Evolutionary conservation across 2,888 invertebrate genomes (phyloP), one percentile per base, ranked within the genome.

Genomic region (Scaptomyza flava): DNA sequence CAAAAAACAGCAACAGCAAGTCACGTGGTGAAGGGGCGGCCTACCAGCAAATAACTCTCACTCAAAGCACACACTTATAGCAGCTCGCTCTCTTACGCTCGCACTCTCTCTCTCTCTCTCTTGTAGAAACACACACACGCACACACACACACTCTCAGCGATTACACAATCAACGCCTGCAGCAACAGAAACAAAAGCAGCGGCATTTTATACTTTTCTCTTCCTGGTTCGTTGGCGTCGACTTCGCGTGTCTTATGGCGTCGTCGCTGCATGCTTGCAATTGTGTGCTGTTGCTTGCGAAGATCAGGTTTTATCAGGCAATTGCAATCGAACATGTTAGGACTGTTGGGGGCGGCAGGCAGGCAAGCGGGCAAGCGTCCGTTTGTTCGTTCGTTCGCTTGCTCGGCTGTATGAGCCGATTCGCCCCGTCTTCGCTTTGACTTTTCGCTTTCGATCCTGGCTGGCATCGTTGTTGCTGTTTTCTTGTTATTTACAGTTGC

Each of bases 121-220:
- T 17, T 42, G 17, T 30, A 50, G 27, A 20, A 52, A 61, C 62
- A 50, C 68, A 77, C 27, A 27, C 6, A 23, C 45, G 63, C 78
- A 67, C 53, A 48, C 68, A 48, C 68, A 77, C 46, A 66, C 76
- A 68, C 54, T 54, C 34, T 52, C 48, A 71, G 71, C 85, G 89
- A 88, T 88, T 88, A 89, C 84, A 81, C 85, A 89, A 90, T 90
- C 89, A 77, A 43, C 20, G 72, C 56, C 67, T 66, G 69, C 68
- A 70, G 71, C 69, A 58, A 67, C 75, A 66, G 66, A 70, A 66
- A 69, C 68, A 59, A 64, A 62, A 51, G 67, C 65, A 79, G 77
- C 83, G 87, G 87, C 85, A 85, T 83, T 84, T 84, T 87, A 88
- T 81, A 80, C 72, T 86, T 83, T 90, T 90, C 89, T 89, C 91